Base-by-base conservation (phyloP, 2,888 invertebrate genomes). In the Sinelater perroti region DNA sequence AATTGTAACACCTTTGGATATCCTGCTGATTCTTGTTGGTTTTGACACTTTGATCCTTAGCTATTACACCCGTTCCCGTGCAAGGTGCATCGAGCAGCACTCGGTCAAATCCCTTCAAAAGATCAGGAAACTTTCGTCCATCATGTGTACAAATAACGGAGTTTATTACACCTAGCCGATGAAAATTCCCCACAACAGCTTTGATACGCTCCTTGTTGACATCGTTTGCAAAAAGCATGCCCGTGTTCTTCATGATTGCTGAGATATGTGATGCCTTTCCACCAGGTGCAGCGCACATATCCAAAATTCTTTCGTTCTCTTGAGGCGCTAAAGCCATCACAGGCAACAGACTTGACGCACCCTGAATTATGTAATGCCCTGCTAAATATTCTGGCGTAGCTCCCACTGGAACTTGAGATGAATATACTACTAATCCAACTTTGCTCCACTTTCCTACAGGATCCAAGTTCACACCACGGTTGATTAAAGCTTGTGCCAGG, bases 321-420 rank as follows among this genome's bases (percentile, higher is more conserved):
- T 96, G 95, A 0, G 99, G 98, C 0, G 95, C 96, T 49, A 99
- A 81, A 0, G 99, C 94, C 94, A 99, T 97, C 0, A 99, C 98
- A 0, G 99, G 98, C 49, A 99, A 80, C 71, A 97, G 88, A 81
- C 97, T 98, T 1, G 97, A 95, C 8, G 97, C 97, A 5, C 97
- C 97, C 79, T 93, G 97, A 53, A 98, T 83, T 75, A 97, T 94
- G 73, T 99, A 99, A 77, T 99, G 96, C 0, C 99, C 98, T 36
- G 97, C 97, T 62, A 99, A 83, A 81, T 99, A 99, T 80, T 99
- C 99, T 0, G 99, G 98, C 0, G 99, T 99, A 1, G 99, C 99
- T 62, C 97, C 98, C 68, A 99, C 82, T 0, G 98, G 97, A 0
- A 99, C 97, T 72, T 95, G 93, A 0, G 97, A 91, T 65, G 93